Percentiles rank a stretch among this genome's conserved stretches.
These are phyloP conservation scores for Plemyria rubiginata DNA, from an alignment of 2,888 invertebrate genomes.

Conservation along the genomic window DNA sequence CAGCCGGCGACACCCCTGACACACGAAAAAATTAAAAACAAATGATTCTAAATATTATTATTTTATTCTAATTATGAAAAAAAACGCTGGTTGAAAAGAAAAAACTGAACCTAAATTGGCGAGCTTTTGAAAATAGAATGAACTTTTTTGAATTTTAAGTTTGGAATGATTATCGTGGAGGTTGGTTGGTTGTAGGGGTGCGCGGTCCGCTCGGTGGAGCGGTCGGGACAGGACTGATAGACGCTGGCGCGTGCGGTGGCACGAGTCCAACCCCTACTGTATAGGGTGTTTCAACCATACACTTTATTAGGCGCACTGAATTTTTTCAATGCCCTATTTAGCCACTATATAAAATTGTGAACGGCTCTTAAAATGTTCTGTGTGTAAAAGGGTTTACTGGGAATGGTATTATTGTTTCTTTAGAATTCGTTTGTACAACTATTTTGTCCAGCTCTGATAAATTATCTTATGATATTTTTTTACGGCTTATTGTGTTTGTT, in stretches of 20 bases:
- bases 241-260: conserved; percentile 72
- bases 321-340: conserved; percentile 27
- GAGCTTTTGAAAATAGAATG: conserved; percentile 27
- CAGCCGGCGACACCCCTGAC: conserved; percentile 76
- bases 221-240: conserved; percentile 74
- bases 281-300: conserved; percentile 54
- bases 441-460: neutral
- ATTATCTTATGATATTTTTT: neutral
- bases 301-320: conserved; percentile 38
- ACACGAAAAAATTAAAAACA: conserved; percentile 44
- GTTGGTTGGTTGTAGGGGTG: conserved; percentile 63
- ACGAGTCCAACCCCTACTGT: conserved; percentile 59
- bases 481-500: too few species aligned
- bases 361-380: neutral
- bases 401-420: neutral
- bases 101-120: conserved; percentile 22
- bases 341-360: conserved; percentile 4
- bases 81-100: conserved; percentile 21
- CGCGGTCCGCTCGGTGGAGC: conserved; percentile 76
- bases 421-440: neutral
- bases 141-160: conserved; percentile 44
- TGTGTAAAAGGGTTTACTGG: neutral
- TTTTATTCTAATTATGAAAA: conserved; percentile 32
- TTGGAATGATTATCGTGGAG: conserved; percentile 39
- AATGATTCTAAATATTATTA: conserved; percentile 30